Evolutionary conservation across 2,113 vertebrate genomes (phyloP).

Genomic region (Vidua macroura): DNA sequence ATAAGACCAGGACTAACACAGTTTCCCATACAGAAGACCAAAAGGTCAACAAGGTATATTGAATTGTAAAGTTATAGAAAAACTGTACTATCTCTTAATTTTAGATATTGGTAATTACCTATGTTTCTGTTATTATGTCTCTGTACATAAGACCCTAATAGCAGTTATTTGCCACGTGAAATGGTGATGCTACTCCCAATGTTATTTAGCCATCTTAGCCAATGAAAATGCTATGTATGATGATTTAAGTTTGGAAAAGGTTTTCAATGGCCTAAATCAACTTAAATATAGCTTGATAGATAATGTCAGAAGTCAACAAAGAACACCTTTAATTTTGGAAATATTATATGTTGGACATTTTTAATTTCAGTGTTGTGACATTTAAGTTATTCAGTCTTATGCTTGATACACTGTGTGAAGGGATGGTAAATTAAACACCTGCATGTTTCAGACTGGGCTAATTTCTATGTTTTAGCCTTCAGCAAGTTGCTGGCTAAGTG

Average conservation of each 20-base stretch:
- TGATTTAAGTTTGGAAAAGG: not conserved
- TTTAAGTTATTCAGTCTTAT: not conserved
- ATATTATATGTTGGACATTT: not conserved
- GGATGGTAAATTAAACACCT: not conserved
- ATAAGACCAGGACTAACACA: not conserved
- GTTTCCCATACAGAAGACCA: not conserved
- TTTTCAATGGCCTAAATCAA: not conserved
- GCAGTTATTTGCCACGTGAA: not conserved
- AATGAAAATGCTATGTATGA: not conserved
- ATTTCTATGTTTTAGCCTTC: not conserved
- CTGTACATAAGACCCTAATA: not conserved
- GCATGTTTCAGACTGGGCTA: not conserved
- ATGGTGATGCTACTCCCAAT: not conserved
- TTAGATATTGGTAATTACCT: not conserved
- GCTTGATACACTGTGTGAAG: not conserved
- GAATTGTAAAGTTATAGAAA: not conserved
- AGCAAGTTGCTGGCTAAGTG: not conserved
- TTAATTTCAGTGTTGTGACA: not conserved
- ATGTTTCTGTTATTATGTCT: not conserved
- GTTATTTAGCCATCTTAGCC: not conserved
- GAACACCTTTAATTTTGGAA: not conserved
- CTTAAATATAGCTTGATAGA: not conserved
- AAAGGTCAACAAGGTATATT: not conserved
- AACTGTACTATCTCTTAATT: not conserved
- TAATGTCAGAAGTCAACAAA: not conserved